Conservation (phyloP, 2,888 invertebrate species). For the Mechanitis messenoides region DNA sequence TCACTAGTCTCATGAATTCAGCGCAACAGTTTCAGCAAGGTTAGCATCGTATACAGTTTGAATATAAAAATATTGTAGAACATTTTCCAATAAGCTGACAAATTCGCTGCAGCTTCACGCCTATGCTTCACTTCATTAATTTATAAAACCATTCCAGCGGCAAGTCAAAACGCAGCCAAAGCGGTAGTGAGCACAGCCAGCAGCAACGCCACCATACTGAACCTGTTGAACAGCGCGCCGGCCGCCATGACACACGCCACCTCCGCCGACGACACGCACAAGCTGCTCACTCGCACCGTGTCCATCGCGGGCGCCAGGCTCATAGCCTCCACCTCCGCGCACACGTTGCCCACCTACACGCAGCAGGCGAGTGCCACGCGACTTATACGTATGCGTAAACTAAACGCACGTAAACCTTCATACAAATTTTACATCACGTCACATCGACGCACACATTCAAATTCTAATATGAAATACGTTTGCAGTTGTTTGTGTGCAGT, state of each 20-base stretch:
- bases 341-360: slow-evolving; percentile 59
- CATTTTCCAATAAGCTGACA: too few relatives aligned
- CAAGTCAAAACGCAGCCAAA: slow-evolving; percentile 67
- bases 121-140: too few relatives aligned
- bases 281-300: slow-evolving; percentile 73
- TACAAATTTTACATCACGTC: neutral
- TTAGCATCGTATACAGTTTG: slow-evolving; percentile 32
- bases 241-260: slow-evolving; percentile 81
- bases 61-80: neutral
- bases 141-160: slow-evolving; percentile 40
- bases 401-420: neutral
- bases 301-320: slow-evolving; percentile 72
- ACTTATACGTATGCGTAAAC: neutral
- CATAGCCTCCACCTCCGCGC: slow-evolving; percentile 57
- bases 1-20: slow-evolving; percentile 88
- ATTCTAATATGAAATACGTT: too few relatives aligned
- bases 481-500: too few relatives aligned
- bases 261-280: slow-evolving; percentile 46
- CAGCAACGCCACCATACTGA: slow-evolving; percentile 85
- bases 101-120: too few relatives aligned
- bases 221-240: slow-evolving; percentile 85
- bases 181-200: slow-evolving; percentile 68
- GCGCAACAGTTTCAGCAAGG: slow-evolving; percentile 87
- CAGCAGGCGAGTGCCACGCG: slow-evolving; percentile 47
- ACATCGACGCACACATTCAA: neutral